A percentile compares a stretch with the other conserved stretches of the same genome.
Conservation (phyloP, 2,888 invertebrate genomes). For the Aporophyla lueneburgensis region DNA sequence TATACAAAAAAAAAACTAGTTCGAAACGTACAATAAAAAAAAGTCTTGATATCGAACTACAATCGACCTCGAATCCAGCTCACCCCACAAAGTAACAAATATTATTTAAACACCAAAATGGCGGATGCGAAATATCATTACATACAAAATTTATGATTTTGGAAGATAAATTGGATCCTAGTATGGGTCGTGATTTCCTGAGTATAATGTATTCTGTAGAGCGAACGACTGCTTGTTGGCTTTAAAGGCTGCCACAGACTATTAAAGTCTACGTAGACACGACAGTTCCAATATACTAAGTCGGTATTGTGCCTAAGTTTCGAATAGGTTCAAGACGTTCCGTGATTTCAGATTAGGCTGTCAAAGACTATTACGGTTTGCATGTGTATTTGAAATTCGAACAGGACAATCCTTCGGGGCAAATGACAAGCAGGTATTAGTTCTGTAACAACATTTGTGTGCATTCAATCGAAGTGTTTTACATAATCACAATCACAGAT, state of each 20-base stretch:
- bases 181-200: conserved; percentile 89
- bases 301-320: conserved; percentile 51
- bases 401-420: conserved; percentile 5
- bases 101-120: conserved; percentile 73
- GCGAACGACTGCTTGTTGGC: conserved; percentile 74
- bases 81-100: conserved; percentile 42
- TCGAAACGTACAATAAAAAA: conserved; percentile 1
- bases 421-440: conserved; percentile 17
- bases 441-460: conserved; percentile 20
- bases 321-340: conserved; percentile 37
- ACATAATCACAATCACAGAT: conserved; percentile 58
- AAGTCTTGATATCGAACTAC: conserved; percentile 3
- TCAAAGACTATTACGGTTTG: conserved; percentile 42
- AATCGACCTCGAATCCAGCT: conserved; percentile 18
- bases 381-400: conserved; percentile 17
- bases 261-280: conserved; percentile 72
- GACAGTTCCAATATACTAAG: conserved; percentile 67
- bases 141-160: conserved; percentile 87
- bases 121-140: conserved; percentile 88
- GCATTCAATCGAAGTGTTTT: conserved; percentile 37
- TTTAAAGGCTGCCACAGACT: conserved; percentile 85
- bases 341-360: conserved; percentile 48
- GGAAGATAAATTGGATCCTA: conserved; percentile 88
- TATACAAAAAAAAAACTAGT: conserved; percentile 1
- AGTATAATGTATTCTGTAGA: conserved; percentile 87